Conservation (phyloP, 2,113 vertebrate genomes). For the Sorex araneus region DNA sequence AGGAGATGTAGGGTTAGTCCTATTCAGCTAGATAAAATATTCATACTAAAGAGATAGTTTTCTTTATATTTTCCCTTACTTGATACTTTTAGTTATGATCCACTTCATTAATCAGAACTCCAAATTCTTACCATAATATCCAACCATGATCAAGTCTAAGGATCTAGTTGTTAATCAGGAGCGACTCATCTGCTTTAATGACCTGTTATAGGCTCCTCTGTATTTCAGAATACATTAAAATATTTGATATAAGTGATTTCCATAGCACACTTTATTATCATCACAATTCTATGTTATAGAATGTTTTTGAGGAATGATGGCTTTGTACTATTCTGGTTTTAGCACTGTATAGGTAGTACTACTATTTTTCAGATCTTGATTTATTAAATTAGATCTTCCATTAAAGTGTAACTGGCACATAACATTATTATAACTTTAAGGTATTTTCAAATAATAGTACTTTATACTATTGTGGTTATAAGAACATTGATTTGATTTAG, state of each 20-base stretch:
- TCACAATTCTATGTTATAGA: too few species aligned
- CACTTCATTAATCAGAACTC: constrained; percentile 54
- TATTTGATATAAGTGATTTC: not conserved
- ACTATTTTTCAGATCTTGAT: too few species aligned
- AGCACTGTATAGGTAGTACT: too few species aligned
- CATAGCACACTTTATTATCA: not conserved
- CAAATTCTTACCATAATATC: constrained; percentile 28
- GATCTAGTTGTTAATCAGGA: constrained; percentile 34
- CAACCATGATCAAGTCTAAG: constrained; percentile 16
- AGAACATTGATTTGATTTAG: constrained; percentile 71
- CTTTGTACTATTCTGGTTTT: not conserved
- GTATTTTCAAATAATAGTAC: not conserved
- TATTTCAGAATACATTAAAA: constrained; percentile 57
- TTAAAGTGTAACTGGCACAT: not conserved
- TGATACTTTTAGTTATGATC: constrained; percentile 32
- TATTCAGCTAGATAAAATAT: not conserved
- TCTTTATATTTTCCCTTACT: constrained; percentile 5
- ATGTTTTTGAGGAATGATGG: not conserved
- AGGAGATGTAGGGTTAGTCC: constrained; percentile 40
- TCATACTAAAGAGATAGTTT: constrained; percentile 13
- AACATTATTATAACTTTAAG: not conserved
- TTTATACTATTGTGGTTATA: constrained; percentile 36
- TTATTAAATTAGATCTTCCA: constrained; percentile 30
- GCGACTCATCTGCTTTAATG: constrained; percentile 45
- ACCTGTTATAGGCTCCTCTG: not conserved